Conservation (phyloP, 2,888 invertebrate genomes). For the Nomada hirtipes region DNA sequence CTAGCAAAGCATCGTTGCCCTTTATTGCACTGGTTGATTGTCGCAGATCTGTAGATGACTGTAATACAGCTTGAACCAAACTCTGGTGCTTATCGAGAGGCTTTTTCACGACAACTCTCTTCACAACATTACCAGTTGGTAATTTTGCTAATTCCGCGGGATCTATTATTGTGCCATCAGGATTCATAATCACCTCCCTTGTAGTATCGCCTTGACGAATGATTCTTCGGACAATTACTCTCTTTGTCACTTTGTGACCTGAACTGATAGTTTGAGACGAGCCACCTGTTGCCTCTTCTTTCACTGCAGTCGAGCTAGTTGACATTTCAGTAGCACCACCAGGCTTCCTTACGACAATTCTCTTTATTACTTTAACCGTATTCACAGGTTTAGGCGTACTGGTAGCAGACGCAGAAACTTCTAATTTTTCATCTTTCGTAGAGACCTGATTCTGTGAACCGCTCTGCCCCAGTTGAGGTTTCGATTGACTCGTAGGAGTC, state of each 20-base stretch:
- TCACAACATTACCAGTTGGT: slow-evolving; percentile 82
- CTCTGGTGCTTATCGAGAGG: slow-evolving; percentile 76
- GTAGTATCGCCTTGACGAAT: slow-evolving; percentile 82
- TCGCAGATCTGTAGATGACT: slow-evolving; percentile 62
- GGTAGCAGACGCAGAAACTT: slow-evolving; percentile 16
- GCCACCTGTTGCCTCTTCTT: slow-evolving; percentile 60
- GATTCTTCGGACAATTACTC: slow-evolving; percentile 82
- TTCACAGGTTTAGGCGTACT: slow-evolving; percentile 73
- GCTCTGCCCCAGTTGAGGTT: slow-evolving; percentile 47
- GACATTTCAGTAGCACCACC: slow-evolving; percentile 63
- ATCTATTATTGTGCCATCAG: slow-evolving; percentile 82
- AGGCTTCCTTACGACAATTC: slow-evolving; percentile 81
- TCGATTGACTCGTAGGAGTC: slow-evolving; percentile 41
- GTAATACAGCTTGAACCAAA: slow-evolving; percentile 75
- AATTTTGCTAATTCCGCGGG: slow-evolving; percentile 82
- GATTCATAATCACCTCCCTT: slow-evolving; percentile 82
- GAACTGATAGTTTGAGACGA: slow-evolving; percentile 43
- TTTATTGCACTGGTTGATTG: slow-evolving; percentile 38
- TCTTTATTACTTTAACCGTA: slow-evolving; percentile 82
- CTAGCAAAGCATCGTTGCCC: slow-evolving; percentile 36
- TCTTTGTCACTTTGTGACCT: slow-evolving; percentile 78
- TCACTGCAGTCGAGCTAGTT: slow-evolving; percentile 48
- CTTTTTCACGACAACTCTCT: slow-evolving; percentile 82
- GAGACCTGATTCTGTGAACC: slow-evolving; percentile 38
- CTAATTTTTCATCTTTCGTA: slow-evolving; percentile 55